Evolutionary conservation across 2,113 vertebrate species (phyloP), one percentile per base, ranked within the genome.

Genomic region (Chlamydotis undulata): DNA sequence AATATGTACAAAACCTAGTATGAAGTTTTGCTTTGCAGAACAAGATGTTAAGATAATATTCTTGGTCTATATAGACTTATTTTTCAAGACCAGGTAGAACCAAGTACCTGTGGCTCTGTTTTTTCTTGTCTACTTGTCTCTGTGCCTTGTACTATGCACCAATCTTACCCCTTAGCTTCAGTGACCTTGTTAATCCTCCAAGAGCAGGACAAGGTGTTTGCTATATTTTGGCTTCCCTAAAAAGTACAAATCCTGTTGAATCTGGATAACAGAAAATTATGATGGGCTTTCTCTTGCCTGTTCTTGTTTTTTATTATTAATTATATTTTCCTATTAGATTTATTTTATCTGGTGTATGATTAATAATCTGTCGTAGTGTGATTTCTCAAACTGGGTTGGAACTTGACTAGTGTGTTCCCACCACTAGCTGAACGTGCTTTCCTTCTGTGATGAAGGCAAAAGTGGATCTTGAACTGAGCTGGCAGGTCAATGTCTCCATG

Each of bases 401-500:
- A 37, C 25, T 63, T 26, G 45, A 10, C 9, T 45, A 19, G 8
- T 22, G 12, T 78, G 25, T 73, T 41, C 12, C 14, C 13, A 33
- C 21, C 25, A 31, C 53, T 73, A 24, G 21, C 19, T 83, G 41
- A 68, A 41, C 7, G 3, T 53, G 16, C 28, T 22, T 82, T 77
- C 33, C 64, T 82, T 47, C 35, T 29, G 12, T 56, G 43, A 68
- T 33, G 74, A 39, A 43, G 29, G 22, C 49, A 29, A 47, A 87
- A 78, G 55, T 12, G 16, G 18, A 33, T 87, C 35, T 56, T 75
- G 22, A 69, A 26, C 41, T 41, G 21, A 77, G 14, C 5, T 50
- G 41, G 22, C 53, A 68, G 33, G 16, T 63, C 35, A 57, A 18
- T 1, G 0, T 33, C 37, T 69, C 29, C 12, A 28, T 2, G 0